Percentiles rank a stretch among this genome's conserved stretches.
Conservation (phyloP, 2,113 vertebrate species). For the Hystrix cristata region DNA sequence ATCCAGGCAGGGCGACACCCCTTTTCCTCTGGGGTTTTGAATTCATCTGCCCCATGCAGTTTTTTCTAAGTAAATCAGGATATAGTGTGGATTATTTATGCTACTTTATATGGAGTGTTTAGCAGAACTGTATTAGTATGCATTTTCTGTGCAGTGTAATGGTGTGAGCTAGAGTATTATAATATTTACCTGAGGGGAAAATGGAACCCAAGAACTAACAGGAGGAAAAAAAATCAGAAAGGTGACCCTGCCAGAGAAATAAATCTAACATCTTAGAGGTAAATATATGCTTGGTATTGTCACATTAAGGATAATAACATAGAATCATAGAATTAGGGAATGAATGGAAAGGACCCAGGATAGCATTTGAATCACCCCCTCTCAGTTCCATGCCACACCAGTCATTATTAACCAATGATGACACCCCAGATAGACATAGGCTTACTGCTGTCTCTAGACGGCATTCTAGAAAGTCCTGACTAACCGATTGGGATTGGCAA, state of each 20-base stretch:
- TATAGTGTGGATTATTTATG: conserved; percentile 12
- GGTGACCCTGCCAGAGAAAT: background rate
- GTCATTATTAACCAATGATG: background rate
- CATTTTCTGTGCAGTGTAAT: conserved; percentile 12
- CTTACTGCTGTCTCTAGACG: background rate
- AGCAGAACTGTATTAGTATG: conserved; percentile 34
- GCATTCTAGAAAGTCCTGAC: background rate
- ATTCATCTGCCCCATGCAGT: conserved; percentile 38
- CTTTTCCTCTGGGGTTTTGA: background rate
- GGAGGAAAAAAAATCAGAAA: conserved; percentile 5
- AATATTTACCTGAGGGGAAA: conserved; percentile 30
- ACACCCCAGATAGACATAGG: background rate
- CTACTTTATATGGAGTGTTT: conserved; percentile 53
- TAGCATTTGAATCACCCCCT: background rate
- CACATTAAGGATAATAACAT: conserved; percentile 32
- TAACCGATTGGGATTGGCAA: background rate
- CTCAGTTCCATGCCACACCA: background rate
- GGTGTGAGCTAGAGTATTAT: background rate
- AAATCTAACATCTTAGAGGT: conserved; percentile 24
- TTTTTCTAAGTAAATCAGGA: conserved; percentile 42
- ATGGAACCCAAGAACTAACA: background rate
- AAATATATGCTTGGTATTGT: background rate
- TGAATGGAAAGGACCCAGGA: background rate
- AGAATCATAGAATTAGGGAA: conserved; percentile 47
- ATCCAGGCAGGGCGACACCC: background rate